Base-by-base conservation (phyloP, 2,888 invertebrate genomes). In the Caenorhabditis macrosperma region DNA sequence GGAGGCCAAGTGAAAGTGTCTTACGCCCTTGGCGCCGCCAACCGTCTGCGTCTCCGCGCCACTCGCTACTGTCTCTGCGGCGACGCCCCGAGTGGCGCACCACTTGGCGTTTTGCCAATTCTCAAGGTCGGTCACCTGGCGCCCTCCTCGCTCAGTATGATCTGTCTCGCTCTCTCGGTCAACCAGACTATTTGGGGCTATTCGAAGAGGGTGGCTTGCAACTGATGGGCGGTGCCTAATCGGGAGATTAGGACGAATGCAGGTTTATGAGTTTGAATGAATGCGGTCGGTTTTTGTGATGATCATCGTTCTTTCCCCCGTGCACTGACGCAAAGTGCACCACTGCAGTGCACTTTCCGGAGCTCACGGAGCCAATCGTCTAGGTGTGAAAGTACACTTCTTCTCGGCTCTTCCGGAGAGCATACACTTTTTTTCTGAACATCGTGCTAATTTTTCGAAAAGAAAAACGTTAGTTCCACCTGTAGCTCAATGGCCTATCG, bases 21-120 rank as follows among this genome's bases (percentile, higher is more conserved):
- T n/a, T n/a, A n/a, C 68, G 68, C 68, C 71, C 71, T 63, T 61
- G 54, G 63, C 38, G 54, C 63, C 26, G 28, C 61, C 15, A 15
- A 50, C 10, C 52, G 41, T 63, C 55, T 55, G 30, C 61, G 48
- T 55, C 71, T 63, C 54, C 33, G 20, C 41, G 12, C n/a, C 20
- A n/a, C 26, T 12, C 26, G 30, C 20, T 24, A 59, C 60, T 60
- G 24, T 50, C 50, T 50, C 24, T 50, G 5, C 33, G 33, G 12
- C 50, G 20, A 10, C 50, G 10, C 12, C 50, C 50, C 17, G 41
- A 12, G 15, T 6, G 52, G 10, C 17, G 17, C 24, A 48, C 68
- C 33, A 61, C 54, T 72, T 63, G 61, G 61, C 50, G 63, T 55
- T 30, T 20, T 64, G 28, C 57, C 55, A 48, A 17, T 38, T 41